Conservation (phyloP, 2,888 invertebrate genomes). For the Amiota minor region DNA sequence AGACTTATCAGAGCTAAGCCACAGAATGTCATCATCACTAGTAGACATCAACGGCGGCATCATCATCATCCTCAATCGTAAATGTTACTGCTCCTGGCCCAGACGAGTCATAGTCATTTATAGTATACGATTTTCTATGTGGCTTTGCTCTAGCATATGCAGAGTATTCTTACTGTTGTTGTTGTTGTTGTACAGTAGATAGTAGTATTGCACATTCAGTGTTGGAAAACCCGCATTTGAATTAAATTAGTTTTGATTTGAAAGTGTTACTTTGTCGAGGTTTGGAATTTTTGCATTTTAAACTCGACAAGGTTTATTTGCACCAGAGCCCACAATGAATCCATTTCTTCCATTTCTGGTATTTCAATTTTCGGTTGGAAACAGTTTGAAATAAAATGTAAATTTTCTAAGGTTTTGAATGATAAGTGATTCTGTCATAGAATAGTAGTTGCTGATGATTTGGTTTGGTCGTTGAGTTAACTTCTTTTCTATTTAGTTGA, state of each 20-base stretch:
- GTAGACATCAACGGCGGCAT: not conserved
- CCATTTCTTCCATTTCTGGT: too few species aligned
- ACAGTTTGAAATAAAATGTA: constrained; percentile 10
- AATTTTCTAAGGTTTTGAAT: constrained; percentile 20
- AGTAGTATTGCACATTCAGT: not conserved
- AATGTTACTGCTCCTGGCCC: too few species aligned
- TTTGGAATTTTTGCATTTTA: constrained; percentile 35
- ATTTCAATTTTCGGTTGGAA: not conserved
- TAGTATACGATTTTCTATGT: too few species aligned
- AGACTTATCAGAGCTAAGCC: constrained; percentile 31
- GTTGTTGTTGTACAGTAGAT: not conserved
- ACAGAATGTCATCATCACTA: constrained; percentile 25
- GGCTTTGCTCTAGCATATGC: too few species aligned
- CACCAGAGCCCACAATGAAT: not conserved
- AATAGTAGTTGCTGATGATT: too few species aligned
- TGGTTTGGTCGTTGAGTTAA: too few species aligned
- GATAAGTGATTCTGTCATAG: too few species aligned
- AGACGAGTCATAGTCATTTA: too few species aligned
- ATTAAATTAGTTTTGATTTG: constrained; percentile 57
- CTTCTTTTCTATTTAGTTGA: too few species aligned
- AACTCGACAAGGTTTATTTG: not conserved
- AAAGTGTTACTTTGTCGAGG: constrained; percentile 49
- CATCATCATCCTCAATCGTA: too few species aligned
- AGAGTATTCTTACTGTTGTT: not conserved
- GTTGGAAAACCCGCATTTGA: constrained; percentile 41